Evolutionary conservation across 2,888 invertebrate species (phyloP).

Genomic region (Helobdella robusta): DNA sequence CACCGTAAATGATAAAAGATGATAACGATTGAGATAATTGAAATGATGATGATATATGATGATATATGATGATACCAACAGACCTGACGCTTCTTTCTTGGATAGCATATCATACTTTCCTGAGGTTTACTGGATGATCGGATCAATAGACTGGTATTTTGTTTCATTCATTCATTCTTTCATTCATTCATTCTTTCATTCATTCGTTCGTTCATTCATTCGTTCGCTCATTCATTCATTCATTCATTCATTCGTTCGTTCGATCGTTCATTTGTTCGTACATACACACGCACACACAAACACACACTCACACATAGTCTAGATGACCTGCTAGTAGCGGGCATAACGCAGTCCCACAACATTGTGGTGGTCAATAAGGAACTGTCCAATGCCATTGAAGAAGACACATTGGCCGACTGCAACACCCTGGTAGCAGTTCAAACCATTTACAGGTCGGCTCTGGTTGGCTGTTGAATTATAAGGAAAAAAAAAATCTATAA

Average conservation of each 20-base stretch:
- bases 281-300: no score
- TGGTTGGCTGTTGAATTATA: background rate
- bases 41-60: no score
- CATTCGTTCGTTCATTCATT: background rate
- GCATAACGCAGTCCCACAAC: slow-evolving; percentile 88
- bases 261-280: background rate
- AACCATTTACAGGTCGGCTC: slow-evolving; percentile 87
- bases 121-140: slow-evolving; percentile 94
- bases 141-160: slow-evolving; percentile 78
- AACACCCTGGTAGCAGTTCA: slow-evolving; percentile 97
- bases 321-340: slow-evolving; percentile 84
- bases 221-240: background rate
- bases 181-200: background rate
- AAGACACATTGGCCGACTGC: slow-evolving; percentile 90
- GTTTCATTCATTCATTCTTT: background rate
- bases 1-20: no score
- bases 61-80: slow-evolving; percentile 32
- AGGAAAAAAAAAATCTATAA: no score
- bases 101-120: slow-evolving; percentile 95
- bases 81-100: slow-evolving; percentile 82
- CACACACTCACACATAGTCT: slow-evolving; percentile 58
- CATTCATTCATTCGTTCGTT: background rate
- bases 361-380: slow-evolving; percentile 91
- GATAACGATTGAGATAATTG: no score
- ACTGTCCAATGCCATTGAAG: slow-evolving; percentile 86